Evolutionary conservation across 2,113 vertebrate species (phyloP).

Genomic region (Corythaixoides concolor): DNA sequence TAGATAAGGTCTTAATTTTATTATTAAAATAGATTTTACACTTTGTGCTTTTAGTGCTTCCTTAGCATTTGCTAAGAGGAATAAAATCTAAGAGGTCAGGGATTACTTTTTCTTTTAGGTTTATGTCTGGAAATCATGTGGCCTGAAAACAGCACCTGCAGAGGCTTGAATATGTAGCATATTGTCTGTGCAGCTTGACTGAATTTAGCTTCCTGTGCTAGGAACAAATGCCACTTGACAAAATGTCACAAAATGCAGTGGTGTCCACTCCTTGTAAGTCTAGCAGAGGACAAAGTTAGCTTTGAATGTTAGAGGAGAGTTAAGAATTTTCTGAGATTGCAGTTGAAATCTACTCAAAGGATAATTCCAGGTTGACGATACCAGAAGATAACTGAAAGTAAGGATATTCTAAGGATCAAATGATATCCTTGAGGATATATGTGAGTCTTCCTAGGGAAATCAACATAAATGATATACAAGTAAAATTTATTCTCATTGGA

Average conservation of each 20-base stretch:
- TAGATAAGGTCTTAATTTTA: neutral
- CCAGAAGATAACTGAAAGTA: neutral
- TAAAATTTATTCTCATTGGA: neutral
- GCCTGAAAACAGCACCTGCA: neutral
- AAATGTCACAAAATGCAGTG: neutral
- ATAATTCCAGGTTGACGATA: neutral
- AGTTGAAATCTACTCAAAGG: neutral
- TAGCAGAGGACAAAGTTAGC: neutral
- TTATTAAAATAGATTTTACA: neutral
- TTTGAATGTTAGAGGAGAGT: neutral
- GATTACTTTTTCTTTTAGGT: neutral
- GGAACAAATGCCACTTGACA: neutral
- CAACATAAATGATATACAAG: neutral
- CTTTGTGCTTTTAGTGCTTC: neutral
- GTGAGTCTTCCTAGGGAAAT: neutral
- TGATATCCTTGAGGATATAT: neutral
- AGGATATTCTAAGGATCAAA: neutral
- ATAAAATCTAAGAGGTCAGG: neutral
- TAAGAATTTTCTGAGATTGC: neutral
- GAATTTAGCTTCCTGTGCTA: neutral
- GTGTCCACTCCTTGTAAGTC: neutral
- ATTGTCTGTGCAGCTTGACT: neutral
- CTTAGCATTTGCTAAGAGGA: neutral
- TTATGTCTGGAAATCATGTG: neutral
- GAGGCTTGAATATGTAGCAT: neutral